These are phyloP conservation scores for Phrynocephalus vlangalii DNA, from an alignment of 2,797 vertebrate species.

Conservation along the genomic window DNA sequence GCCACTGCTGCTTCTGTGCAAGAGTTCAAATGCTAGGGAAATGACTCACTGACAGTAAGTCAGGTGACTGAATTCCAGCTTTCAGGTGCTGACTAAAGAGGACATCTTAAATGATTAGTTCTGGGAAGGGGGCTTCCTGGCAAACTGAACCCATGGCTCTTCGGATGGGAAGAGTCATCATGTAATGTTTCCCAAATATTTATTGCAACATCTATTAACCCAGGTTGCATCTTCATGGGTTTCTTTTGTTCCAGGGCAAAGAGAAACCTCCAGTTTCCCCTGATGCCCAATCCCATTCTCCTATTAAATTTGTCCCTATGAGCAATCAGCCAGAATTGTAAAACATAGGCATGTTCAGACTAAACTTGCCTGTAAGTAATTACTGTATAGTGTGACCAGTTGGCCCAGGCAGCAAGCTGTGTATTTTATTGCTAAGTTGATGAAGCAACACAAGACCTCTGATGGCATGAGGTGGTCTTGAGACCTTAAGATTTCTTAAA, in stretches of 20 bases:
- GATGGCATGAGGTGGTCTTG: background rate
- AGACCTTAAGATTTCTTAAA: background rate
- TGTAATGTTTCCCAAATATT: background rate
- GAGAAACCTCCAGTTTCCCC: background rate
- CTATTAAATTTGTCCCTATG: background rate
- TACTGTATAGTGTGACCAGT: background rate
- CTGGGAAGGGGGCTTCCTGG: slow-evolving; percentile 15
- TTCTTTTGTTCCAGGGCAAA: background rate
- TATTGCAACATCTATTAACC: background rate
- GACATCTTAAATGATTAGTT: slow-evolving; percentile 14
- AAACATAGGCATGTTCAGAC: background rate
- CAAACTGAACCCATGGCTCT: background rate
- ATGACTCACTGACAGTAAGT: slow-evolving; percentile 28
- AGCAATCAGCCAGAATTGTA: background rate
- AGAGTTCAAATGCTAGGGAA: slow-evolving; percentile 14
- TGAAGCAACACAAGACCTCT: background rate
- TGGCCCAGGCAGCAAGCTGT: background rate
- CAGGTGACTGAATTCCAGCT: slow-evolving; percentile 29
- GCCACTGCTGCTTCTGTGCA: slow-evolving; percentile 5
- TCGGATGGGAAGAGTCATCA: background rate
- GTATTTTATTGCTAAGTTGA: background rate
- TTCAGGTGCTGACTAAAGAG: slow-evolving; percentile 19
- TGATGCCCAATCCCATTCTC: background rate
- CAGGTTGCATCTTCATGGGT: background rate
- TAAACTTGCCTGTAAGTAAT: background rate